Evolutionary conservation across 1,140 invertebrate species (phyloP), one percentile per base, ranked within the genome.

Genomic region (Pachyrhynchus sulphureomaculatus): DNA sequence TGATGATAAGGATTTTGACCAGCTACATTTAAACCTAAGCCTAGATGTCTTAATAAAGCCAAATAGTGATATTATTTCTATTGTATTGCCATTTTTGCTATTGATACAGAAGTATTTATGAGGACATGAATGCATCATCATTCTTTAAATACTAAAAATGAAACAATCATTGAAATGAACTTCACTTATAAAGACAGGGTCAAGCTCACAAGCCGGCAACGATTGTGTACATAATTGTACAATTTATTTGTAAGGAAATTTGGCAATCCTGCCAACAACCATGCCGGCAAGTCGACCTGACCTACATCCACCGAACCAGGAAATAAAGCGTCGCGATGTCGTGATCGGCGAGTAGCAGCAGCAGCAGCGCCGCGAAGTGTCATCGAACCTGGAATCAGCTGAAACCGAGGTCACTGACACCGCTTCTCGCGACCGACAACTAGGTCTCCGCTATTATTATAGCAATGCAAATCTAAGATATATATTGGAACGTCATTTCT

Each of bases 221-320:
- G 20, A 41, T 9, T 18, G 21, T 18, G 29, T 18, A n/a, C 10
- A 21, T n/a, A 13, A 41, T 41, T 52, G 18, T 52, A 18, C 20
- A 52, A 54, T 42, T 41, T 6, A 24, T 41, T 48, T 6, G 47
- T 32, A n/a, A 60, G 41, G 47, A 62, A 62, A 62, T 62, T 62
- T 62, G 59, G 59, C 59, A 62, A 62, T 55, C 41, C 17, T 42
- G 59, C 49, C 41, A 36, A n/a, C n/a, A n/a, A 45, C 23, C 37
- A 37, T 36, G 53, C 60, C 60, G 51, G 12, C 60, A 55, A 48
- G 42, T 55, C 72, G 71, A 74, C 69, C 70, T 74, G 71, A 74
- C 72, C 72, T 66, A 74, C 71, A 74, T 74, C 61, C 54, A 62
- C n/a, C 65, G 63, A 70, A 74, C 71, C 72, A 74, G 72, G 72